Base-by-base conservation (phyloP, 2,888 invertebrate species). In the Muschampia plurimacula region DNA sequence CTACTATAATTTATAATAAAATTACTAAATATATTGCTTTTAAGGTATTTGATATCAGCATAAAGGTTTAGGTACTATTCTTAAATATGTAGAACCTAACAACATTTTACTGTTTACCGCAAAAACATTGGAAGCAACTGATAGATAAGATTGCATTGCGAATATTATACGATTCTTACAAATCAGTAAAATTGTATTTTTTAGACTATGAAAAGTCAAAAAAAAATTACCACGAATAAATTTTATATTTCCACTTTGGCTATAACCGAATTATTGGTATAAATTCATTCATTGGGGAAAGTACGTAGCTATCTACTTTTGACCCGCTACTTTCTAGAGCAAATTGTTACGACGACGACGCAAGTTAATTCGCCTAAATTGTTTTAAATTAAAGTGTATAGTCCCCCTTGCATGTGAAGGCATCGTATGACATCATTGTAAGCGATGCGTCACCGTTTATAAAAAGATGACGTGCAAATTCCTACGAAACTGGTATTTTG, bases 371-470 rank as follows among this genome's bases (percentile, higher is more conserved):
- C 65, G 71, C 59, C 22, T 71, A 66, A 71, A 71, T 71, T 59
- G 65, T 71, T 71, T 71, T 71, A 66, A 71, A 71, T 71, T 71
- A 66, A 66, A 59, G 65, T 71, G 70, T 71, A 66, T 59, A 71
- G 46, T 71, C 57, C n/a, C 70, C 70, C 70, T 41, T 71, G 65
- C 65, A 66, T 59, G 64, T 49, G 49, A 70, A 65, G 70, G 70
- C 70, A 65, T 59, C 36, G 59, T 65, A 70, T 76, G 74, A 76
- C 76, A 76, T 76, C 76, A 76, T 75, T 69, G 75, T 36, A 65
- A 28, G 70, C 76, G 74, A 80, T 81, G 81, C 80, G 81, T 81
- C 81, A 81, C 36, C 66, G 39, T 55, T 77, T 78, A 78, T 76
- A 78, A 77, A 76, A 77, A 78, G 73, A 74, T 76, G 75, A 76